Percentiles rank a stretch among this genome's conserved stretches.
Evolutionary conservation across 1,140 invertebrate genomes (phyloP).

Genomic region (Eurosta solidaginis): DNA sequence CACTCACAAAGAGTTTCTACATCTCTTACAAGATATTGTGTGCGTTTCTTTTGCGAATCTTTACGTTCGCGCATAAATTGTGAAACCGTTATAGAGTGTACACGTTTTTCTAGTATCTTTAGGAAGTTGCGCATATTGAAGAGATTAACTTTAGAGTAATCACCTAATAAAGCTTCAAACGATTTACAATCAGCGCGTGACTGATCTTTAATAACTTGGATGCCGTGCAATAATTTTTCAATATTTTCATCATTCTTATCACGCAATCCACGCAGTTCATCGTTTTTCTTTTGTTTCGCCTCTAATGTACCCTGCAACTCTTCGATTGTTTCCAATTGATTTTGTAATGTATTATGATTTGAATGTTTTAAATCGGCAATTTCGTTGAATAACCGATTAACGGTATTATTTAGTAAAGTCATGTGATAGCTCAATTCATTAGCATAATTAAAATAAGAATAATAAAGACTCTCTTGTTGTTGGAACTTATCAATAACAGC

Average conservation of each 20-base stretch:
- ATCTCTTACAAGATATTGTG: constrained; percentile 28
- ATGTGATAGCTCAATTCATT: constrained; percentile 40
- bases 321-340: constrained; percentile 37
- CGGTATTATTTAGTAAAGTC: constrained; percentile 35
- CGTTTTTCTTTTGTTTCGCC: constrained; percentile 41
- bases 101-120: constrained; percentile 37
- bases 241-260: constrained; percentile 30
- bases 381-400: constrained; percentile 34
- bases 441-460: constrained; percentile 38
- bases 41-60: not conserved
- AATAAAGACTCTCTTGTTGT: constrained; percentile 37
- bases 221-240: constrained; percentile 25
- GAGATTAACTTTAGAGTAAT: constrained; percentile 33
- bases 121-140: constrained; percentile 35
- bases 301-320: constrained; percentile 40
- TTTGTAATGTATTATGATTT: constrained; percentile 26
- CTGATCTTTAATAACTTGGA: constrained; percentile 6
- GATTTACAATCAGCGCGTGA: constrained; percentile 1
- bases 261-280: constrained; percentile 37
- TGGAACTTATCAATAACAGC: constrained; percentile 37
- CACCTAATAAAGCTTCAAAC: constrained; percentile 31
- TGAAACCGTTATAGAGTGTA: constrained; percentile 30
- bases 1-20: constrained; percentile 30
- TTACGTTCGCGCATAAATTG: constrained; percentile 35
- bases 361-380: constrained; percentile 30